A percentile compares a stretch with the other conserved stretches of the same genome.
Conservation (phyloP, 1,140 invertebrate genomes). For the Trypoxylus dichotomus region DNA sequence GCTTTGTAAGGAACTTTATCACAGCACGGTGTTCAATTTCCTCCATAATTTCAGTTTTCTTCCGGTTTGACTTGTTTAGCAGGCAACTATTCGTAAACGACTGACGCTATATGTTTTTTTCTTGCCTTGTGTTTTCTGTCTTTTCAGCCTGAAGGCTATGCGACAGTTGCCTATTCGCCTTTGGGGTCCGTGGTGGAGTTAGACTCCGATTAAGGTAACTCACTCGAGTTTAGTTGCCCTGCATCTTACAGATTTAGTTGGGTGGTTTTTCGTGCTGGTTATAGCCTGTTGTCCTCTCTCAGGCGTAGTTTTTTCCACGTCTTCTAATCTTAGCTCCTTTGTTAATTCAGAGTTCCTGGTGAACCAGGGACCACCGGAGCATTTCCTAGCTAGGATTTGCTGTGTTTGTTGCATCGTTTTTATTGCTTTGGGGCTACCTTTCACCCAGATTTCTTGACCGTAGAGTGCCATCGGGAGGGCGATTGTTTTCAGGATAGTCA, state of each 20-base stretch:
- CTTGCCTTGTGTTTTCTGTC: no score
- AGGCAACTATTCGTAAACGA: no score
- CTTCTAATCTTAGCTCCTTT: background rate
- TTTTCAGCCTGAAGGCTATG: background rate
- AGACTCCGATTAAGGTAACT: background rate
- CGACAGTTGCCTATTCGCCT: background rate
- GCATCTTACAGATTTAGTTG: background rate
- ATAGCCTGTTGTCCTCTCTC: background rate
- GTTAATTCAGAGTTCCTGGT: background rate
- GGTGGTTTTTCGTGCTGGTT: background rate
- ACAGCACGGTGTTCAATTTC: no score
- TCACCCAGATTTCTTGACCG: background rate
- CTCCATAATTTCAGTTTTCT: no score
- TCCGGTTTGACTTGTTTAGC: no score
- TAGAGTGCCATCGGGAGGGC: background rate
- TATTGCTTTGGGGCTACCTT: background rate
- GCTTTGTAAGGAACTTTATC: no score
- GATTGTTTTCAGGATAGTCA: background rate
- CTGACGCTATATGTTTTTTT: background rate
- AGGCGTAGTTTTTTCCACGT: background rate
- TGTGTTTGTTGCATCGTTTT: background rate
- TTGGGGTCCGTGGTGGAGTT: background rate
- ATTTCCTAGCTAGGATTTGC: background rate
- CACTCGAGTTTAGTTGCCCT: background rate
- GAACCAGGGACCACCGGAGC: background rate